These are phyloP conservation scores for Molossus alvarezi DNA, from an alignment of 2,797 vertebrate species.

Conservation along the genomic window DNA sequence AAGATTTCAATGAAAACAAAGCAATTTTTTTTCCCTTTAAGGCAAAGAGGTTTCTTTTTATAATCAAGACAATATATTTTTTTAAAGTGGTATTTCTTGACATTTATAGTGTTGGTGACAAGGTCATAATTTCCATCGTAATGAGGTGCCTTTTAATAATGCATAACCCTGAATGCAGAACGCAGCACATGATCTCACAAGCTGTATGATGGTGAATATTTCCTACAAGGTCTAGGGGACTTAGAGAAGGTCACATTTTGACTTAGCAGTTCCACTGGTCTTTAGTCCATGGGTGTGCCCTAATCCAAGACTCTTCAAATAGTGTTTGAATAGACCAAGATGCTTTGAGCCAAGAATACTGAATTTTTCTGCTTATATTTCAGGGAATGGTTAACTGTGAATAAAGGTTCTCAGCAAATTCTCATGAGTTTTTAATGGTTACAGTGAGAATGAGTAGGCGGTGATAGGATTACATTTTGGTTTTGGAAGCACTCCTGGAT, in stretches of 20 bases:
- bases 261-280: neutral
- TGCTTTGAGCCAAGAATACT: neutral
- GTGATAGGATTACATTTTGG: conserved; percentile 35
- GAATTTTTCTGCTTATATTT: conserved; percentile 11
- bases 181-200: conserved; percentile 75
- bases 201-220: conserved; percentile 59
- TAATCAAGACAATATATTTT: conserved; percentile 89
- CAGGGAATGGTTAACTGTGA: neutral
- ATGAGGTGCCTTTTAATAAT: conserved; percentile 84
- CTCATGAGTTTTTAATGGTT: conserved; percentile 41
- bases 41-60: conserved; percentile 76
- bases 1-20: conserved; percentile 75
- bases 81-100: conserved; percentile 89
- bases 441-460: conserved; percentile 11
- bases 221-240: conserved; percentile 47
- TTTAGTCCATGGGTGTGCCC: neutral
- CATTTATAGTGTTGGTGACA: conserved; percentile 89
- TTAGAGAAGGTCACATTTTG: neutral
- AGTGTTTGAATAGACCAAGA: neutral
- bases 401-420: conserved; percentile 44
- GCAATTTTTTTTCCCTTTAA: conserved; percentile 8
- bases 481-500: conserved; percentile 40
- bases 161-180: conserved; percentile 69
- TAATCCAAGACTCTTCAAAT: conserved; percentile 5
- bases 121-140: conserved; percentile 89